These are phyloP conservation scores for Gonioctena quinquepunctata DNA, from an alignment of 1,140 invertebrate species.

Conservation along the genomic window DNA sequence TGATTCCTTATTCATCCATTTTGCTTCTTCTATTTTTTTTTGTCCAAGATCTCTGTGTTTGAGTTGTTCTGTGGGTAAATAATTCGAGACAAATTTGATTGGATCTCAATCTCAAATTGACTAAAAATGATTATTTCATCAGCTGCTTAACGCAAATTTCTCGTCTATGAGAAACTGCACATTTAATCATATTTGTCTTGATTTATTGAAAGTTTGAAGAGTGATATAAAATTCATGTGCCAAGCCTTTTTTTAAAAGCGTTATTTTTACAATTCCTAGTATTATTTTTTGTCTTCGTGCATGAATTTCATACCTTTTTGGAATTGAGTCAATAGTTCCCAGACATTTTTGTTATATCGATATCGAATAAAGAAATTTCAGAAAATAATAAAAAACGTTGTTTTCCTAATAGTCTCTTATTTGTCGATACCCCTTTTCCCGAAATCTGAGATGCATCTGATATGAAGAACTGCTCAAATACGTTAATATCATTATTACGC, in stretches of 20 bases:
- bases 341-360: not conserved
- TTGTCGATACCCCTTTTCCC: not conserved
- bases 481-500: no score
- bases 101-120: not conserved
- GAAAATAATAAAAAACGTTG: not conserved
- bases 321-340: conserved; percentile 16
- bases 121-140: not conserved
- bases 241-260: not conserved
- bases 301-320: conserved; percentile 9
- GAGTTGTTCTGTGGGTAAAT: not conserved
- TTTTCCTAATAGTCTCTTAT: not conserved
- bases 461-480: no score
- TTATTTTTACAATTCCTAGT: not conserved
- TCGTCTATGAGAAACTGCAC: not conserved
- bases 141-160: not conserved
- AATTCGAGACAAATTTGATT: not conserved
- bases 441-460: no score
- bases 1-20: not conserved
- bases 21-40: no score
- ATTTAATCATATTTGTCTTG: not conserved
- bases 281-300: conserved; percentile 4
- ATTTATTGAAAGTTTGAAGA: not conserved
- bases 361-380: not conserved
- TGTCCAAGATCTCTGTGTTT: not conserved
- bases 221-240: conserved; percentile 12